Base-by-base conservation (phyloP, 2,113 vertebrate genomes). In the Vulpes lagopus region DNA sequence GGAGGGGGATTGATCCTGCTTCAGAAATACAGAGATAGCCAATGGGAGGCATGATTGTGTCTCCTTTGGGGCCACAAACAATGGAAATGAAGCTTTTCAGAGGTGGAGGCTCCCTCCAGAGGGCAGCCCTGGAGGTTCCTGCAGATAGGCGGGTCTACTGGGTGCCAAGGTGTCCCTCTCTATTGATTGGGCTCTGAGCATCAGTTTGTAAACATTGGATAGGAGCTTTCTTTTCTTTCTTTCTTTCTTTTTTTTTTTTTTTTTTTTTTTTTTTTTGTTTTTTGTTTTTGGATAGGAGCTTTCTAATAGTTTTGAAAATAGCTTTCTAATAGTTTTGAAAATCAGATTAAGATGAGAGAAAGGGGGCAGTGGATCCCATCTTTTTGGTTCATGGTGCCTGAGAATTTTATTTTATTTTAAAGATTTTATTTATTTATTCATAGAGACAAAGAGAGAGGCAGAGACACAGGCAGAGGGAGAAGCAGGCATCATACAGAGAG, bases 311-410 rank as follows among this genome's bases (percentile, higher is more conserved):
- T 43, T 43, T 43, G 43, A 43, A 7, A 43, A 43, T 43, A 43
- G 43, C 43, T 43, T 43, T 43, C 43, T 43, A 43, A 43, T 55
- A 60, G 57, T 60, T 60, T 76, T 53, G 62, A 32, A 81, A 85
- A 74, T 25, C 43, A 65, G 55, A 17, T 71, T 73, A n/a, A 43
- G 43, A 90, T 43, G 51, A 89, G 57, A 80, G 64, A 51, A 69
- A 19, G 23, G 35, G 59, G 30, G 27, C 78, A 74, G 57, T 20
- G 11, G 74, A 69, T 17, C 2, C 17, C 57, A 0, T 76, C 60
- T 74, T 85, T 93, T 78, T 43, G 89, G 83, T 60, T 89, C 73
- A 65, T 53, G 5, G 76, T 74, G n/a, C 51, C 76, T 91, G 69
- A 87, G 53, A 69, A 43, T 79, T 93, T 83, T 43, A 81, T 43